A percentile compares a stretch with the other conserved stretches of the same genome.
Conservation (phyloP, 2,888 invertebrate genomes). For the Beris morrisii region DNA sequence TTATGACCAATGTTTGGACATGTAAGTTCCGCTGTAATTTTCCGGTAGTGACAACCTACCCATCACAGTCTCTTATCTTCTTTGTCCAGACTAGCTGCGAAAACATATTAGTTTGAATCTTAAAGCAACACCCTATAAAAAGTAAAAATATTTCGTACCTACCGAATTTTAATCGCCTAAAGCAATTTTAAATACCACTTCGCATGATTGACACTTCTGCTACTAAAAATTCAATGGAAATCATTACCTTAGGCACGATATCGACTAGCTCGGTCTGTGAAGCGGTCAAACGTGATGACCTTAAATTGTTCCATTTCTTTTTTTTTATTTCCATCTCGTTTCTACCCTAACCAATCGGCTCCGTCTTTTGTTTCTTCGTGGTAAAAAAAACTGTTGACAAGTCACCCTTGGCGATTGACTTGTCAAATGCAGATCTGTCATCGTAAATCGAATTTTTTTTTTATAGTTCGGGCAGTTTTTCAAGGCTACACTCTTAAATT, state of each 20-base stretch:
- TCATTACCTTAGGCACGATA: background rate
- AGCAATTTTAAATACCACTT: no score
- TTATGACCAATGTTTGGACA: no score
- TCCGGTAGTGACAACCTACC: no score
- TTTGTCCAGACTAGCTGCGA: no score
- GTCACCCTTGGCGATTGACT: constrained; percentile 25
- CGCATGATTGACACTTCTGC: constrained; percentile 23
- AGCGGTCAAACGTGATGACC: constrained; percentile 32
- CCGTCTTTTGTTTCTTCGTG: constrained; percentile 22
- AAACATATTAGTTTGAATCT: no score
- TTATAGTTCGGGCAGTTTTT: background rate
- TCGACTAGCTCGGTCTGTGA: constrained; percentile 4
- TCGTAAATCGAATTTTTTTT: constrained; percentile 14
- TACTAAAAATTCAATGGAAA: constrained; percentile 11
- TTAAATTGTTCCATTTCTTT: constrained; percentile 16
- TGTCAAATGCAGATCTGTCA: constrained; percentile 29
- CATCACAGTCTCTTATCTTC: no score
- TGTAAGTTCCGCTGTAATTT: no score
- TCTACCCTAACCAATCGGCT: constrained; percentile 19
- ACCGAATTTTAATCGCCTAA: no score
- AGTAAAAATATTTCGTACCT: no score
- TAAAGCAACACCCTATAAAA: no score
- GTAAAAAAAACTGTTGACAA: constrained; percentile 21
- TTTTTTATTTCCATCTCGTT: constrained; percentile 16
- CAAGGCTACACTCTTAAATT: constrained; percentile 6